Evolutionary conservation across 2,797 vertebrate genomes (phyloP).

Genomic region (Enteromius anoplus): DNA sequence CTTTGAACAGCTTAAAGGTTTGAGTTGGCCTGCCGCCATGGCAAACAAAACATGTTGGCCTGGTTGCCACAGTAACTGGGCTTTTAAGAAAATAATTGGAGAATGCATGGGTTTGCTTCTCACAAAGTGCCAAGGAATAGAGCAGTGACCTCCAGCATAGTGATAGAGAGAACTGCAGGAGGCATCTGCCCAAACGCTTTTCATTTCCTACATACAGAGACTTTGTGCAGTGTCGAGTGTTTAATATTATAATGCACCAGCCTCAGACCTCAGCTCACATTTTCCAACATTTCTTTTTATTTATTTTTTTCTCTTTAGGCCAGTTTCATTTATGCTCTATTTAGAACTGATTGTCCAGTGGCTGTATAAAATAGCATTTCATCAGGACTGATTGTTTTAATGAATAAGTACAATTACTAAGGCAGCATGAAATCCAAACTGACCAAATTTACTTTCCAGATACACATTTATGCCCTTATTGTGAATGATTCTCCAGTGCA

Average conservation of each 20-base stretch:
- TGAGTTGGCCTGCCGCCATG: conserved; percentile 56
- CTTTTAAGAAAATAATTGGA: conserved; percentile 57
- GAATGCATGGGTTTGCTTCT: conserved; percentile 51
- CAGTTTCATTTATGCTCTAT: background rate
- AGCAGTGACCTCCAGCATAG: conserved; percentile 51
- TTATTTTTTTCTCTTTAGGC: background rate
- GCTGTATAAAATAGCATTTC: background rate
- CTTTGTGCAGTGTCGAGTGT: conserved; percentile 31
- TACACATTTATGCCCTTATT: background rate
- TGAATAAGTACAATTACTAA: background rate
- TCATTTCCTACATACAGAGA: conserved; percentile 48
- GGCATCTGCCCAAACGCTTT: conserved; percentile 46
- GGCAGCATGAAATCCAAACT: background rate
- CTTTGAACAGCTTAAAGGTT: conserved; percentile 48
- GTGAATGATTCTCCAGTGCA: background rate
- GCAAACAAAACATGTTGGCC: conserved; percentile 51
- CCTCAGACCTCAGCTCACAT: conserved; percentile 11
- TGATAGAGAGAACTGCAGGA: conserved; percentile 45
- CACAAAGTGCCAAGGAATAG: conserved; percentile 52
- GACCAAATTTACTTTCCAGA: background rate
- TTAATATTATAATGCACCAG: conserved; percentile 37
- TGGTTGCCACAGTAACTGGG: conserved; percentile 59
- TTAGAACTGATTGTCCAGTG: background rate
- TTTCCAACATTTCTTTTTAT: conserved; percentile 8
- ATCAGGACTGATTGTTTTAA: background rate